Evolutionary conservation across 2,797 vertebrate genomes (phyloP).

Genomic region (Pseudochaenichthys georgianus): DNA sequence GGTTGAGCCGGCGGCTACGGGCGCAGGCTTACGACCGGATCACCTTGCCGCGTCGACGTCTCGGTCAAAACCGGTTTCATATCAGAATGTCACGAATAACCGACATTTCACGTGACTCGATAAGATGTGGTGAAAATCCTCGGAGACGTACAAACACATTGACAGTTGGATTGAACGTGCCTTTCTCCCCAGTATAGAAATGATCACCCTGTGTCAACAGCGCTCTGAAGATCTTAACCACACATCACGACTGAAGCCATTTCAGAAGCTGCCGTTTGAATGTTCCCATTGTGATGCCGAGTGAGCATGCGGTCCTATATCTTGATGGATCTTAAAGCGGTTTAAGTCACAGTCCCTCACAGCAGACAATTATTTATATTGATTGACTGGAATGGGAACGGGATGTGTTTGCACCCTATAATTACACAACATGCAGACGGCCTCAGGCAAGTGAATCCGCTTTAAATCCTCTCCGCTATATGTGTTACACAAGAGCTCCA

Average conservation of each 20-base stretch:
- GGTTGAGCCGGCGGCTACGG: slow-evolving; percentile 29
- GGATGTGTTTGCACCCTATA: slow-evolving; percentile 51
- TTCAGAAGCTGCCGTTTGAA: slow-evolving; percentile 54
- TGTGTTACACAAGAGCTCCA: slow-evolving; percentile 47
- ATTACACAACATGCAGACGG: slow-evolving; percentile 53
- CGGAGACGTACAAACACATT: slow-evolving; percentile 34
- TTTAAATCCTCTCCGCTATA: slow-evolving; percentile 45
- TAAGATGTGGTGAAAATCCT: slow-evolving; percentile 30
- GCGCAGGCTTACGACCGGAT: slow-evolving; percentile 33
- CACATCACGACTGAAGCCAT: slow-evolving; percentile 59
- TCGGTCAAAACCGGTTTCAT: neutral
- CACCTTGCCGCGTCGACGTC: slow-evolving; percentile 22
- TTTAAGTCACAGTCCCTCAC: slow-evolving; percentile 43
- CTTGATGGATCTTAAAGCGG: slow-evolving; percentile 55
- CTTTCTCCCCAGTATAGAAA: slow-evolving; percentile 41
- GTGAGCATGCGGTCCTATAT: slow-evolving; percentile 30
- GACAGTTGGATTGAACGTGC: slow-evolving; percentile 58
- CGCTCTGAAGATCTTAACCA: slow-evolving; percentile 50
- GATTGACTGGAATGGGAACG: slow-evolving; percentile 62
- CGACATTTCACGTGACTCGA: slow-evolving; percentile 8
- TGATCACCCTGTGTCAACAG: slow-evolving; percentile 65
- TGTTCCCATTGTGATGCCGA: slow-evolving; percentile 64
- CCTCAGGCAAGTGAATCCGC: slow-evolving; percentile 42
- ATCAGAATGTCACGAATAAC: slow-evolving; percentile 13
- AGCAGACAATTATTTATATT: slow-evolving; percentile 65